Conservation (phyloP, 2,888 invertebrate genomes). For the Formica aserva region DNA sequence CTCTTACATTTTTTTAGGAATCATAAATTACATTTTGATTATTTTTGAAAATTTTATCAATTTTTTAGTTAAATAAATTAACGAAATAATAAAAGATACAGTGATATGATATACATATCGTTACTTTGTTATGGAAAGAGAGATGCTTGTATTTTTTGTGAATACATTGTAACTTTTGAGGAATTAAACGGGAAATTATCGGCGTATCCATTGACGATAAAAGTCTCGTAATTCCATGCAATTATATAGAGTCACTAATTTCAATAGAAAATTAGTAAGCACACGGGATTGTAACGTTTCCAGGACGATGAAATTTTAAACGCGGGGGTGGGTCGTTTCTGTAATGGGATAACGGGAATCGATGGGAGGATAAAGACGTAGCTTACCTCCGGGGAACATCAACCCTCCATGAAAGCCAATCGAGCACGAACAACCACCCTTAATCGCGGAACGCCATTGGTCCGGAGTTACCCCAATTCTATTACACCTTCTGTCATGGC, state of each 20-base stretch:
- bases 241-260: slow-evolving; percentile 45
- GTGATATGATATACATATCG: neutral
- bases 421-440: slow-evolving; percentile 57
- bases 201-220: neutral
- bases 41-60: neutral
- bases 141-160: neutral
- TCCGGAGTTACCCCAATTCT: slow-evolving; percentile 58
- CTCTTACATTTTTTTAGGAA: neutral
- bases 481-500: slow-evolving; percentile 58
- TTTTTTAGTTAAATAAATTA: neutral
- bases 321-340: slow-evolving; percentile 38
- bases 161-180: slow-evolving; percentile 3
- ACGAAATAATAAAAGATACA: neutral
- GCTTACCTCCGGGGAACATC: slow-evolving; percentile 39
- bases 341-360: slow-evolving; percentile 55
- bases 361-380: slow-evolving; percentile 52
- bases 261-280: slow-evolving; percentile 30
- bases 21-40: neutral
- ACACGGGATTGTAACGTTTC: slow-evolving; percentile 19
- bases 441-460: slow-evolving; percentile 59
- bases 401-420: slow-evolving; percentile 58
- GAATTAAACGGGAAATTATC: neutral
- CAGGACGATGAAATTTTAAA: slow-evolving; percentile 54
- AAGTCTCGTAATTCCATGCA: slow-evolving; percentile 46
- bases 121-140: neutral